These are phyloP conservation scores for Fringilla coelebs DNA, from an alignment of 2,797 vertebrate genomes.

Conservation along the genomic window DNA sequence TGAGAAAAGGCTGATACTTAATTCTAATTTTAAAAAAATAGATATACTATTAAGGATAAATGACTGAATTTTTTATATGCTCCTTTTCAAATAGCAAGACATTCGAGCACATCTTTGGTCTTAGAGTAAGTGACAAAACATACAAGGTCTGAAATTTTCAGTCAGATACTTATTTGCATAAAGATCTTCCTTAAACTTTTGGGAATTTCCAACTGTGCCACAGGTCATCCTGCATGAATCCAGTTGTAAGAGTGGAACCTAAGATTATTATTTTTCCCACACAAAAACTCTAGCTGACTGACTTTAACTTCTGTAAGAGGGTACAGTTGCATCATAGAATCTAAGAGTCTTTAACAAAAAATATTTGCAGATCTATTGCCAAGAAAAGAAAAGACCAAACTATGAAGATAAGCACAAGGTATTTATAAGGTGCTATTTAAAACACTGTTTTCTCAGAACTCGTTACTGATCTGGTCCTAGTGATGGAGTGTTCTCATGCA, in stretches of 20 bases:
- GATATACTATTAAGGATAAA: background rate
- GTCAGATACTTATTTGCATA: background rate
- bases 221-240: background rate
- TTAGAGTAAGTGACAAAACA: background rate
- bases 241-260: background rate
- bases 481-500: background rate
- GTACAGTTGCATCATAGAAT: background rate
- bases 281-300: background rate
- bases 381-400: background rate
- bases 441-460: background rate
- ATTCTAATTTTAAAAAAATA: background rate
- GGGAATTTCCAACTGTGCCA: background rate
- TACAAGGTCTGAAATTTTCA: background rate
- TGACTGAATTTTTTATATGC: background rate
- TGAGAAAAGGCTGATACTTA: background rate
- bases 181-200: background rate
- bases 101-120: background rate
- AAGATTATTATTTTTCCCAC: background rate
- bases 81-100: background rate
- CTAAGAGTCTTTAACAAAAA: background rate
- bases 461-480: background rate
- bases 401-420: background rate
- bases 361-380: background rate
- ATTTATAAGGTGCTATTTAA: background rate
- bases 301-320: background rate